phyloP scores from a whole-genome alignment of 35 echinoderm and acorn worm genomes.

The Ophioderma brevispina region DNA sequence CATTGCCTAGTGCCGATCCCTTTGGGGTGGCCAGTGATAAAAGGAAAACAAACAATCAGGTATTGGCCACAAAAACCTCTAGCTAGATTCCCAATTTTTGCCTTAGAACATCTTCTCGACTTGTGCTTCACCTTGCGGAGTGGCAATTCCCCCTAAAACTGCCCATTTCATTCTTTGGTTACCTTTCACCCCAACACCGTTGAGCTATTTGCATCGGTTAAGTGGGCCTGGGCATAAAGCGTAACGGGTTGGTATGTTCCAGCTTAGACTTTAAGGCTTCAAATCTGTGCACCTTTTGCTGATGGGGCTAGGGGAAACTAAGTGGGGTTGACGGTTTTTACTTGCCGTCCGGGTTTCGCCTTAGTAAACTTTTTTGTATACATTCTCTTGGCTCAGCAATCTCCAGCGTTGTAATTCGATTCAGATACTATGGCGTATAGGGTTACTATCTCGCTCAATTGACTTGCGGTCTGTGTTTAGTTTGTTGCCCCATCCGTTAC shows the following conservation, averaged over 20 bases:
- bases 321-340: background rate
- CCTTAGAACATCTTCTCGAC: too few relatives aligned
- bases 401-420: background rate
- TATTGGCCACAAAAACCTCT: too few relatives aligned
- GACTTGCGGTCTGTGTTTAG: conserved; percentile 5
- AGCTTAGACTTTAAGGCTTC: background rate
- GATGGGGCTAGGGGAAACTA: background rate
- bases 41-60: too few relatives aligned
- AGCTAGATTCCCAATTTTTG: too few relatives aligned
- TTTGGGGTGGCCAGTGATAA: too few relatives aligned
- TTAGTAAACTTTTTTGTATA: background rate
- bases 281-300: background rate
- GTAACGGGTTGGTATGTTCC: background rate
- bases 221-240: too few relatives aligned
- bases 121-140: too few relatives aligned
- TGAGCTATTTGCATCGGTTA: too few relatives aligned
- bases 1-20: too few relatives aligned
- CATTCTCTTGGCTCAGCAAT: background rate
- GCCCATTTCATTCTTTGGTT: background rate
- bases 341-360: background rate
- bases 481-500: background rate
- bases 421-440: background rate
- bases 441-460: background rate
- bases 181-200: background rate
- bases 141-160: too few relatives aligned